Evolutionary conservation across 2,888 invertebrate genomes (phyloP).

Genomic region (Chamaedrilus cognettii): DNA sequence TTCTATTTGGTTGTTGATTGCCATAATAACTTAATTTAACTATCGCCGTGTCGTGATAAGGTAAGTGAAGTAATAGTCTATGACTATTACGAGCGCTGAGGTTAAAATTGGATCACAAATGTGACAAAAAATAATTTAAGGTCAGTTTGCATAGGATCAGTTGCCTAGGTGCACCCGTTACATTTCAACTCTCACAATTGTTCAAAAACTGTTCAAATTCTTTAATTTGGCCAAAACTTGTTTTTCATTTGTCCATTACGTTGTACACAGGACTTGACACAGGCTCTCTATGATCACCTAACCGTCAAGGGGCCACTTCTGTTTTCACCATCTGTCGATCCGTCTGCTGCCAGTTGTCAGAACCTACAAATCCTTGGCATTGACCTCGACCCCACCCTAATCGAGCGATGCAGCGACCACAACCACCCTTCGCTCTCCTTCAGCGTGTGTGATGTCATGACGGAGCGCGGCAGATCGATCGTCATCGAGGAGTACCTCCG

Average conservation of each 20-base stretch:
- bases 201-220: too few relatives aligned
- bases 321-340: background rate
- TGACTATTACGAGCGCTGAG: too few relatives aligned
- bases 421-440: slow-evolving; percentile 24
- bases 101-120: too few relatives aligned
- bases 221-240: too few relatives aligned
- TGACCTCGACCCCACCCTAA: slow-evolving; percentile 74
- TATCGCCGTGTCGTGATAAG: too few relatives aligned
- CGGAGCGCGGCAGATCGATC: slow-evolving; percentile 64
- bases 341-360: slow-evolving; percentile 44
- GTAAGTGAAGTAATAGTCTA: too few relatives aligned
- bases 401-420: slow-evolving; percentile 67
- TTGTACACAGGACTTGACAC: slow-evolving; percentile 68
- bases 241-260: too few relatives aligned
- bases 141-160: too few relatives aligned
- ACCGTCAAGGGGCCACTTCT: background rate
- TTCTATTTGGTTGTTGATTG: background rate
- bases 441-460: slow-evolving; percentile 51
- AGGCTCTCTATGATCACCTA: slow-evolving; percentile 62
- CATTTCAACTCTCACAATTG: too few relatives aligned
- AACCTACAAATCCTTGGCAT: slow-evolving; percentile 67
- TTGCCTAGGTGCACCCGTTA: too few relatives aligned
- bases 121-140: too few relatives aligned
- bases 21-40: too few relatives aligned
- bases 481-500: slow-evolving; percentile 50